Conservation (phyloP, 2,797 vertebrate species). For the Lycodopsis pacificus region DNA sequence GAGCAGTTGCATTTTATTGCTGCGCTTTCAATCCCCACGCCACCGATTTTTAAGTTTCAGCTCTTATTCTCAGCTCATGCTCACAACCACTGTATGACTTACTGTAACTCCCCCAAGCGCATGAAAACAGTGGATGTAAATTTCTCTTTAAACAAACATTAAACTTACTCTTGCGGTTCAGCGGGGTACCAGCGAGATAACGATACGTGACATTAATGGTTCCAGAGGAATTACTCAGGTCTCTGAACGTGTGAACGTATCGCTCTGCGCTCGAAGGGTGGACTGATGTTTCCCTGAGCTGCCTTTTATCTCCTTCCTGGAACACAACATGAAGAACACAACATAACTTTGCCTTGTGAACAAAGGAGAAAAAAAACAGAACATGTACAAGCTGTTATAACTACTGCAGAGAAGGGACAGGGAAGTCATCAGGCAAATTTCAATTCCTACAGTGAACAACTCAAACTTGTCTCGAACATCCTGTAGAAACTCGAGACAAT, state of each 20-base stretch:
- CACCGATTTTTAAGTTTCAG: constrained; percentile 24
- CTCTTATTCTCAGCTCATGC: constrained; percentile 9
- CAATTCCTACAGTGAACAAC: constrained; percentile 32
- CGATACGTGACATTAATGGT: constrained; percentile 97
- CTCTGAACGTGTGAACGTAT: constrained; percentile 93
- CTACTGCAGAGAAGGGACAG: not conserved
- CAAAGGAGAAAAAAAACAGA: not conserved
- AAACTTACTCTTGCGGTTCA: constrained; percentile 95
- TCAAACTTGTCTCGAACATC: constrained; percentile 25
- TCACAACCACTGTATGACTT: not conserved
- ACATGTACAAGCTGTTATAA: not conserved
- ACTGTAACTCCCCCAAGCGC: constrained; percentile 17
- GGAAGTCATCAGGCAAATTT: not conserved
- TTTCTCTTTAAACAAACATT: constrained; percentile 32
- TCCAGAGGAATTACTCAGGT: constrained; percentile 96
- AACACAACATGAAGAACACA: constrained; percentile 43
- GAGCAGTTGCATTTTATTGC: constrained; percentile 38
- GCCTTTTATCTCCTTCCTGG: constrained; percentile 94
- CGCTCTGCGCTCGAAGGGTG: constrained; percentile 93
- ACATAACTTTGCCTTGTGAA: constrained; percentile 8
- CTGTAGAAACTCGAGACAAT: constrained; percentile 33
- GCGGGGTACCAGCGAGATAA: constrained; percentile 93
- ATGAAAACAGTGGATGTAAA: constrained; percentile 17
- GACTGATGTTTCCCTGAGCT: constrained; percentile 91
- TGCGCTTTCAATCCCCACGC: constrained; percentile 12